These are phyloP conservation scores for Agapornis roseicollis DNA, from an alignment of 2,113 vertebrate species.

Conservation along the genomic window DNA sequence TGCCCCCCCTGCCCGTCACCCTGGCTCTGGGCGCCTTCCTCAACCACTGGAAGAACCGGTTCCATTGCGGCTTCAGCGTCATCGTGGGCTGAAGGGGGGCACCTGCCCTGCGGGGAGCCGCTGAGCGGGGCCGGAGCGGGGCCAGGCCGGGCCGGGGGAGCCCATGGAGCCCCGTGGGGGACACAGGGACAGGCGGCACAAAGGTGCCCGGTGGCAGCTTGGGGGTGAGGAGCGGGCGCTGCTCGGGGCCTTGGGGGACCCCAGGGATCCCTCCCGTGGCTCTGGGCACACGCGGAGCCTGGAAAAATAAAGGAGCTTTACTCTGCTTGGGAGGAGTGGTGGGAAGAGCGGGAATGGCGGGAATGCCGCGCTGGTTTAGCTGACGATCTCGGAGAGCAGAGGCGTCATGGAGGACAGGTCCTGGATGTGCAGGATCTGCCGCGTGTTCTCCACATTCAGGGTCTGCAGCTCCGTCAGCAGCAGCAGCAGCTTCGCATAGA, in stretches of 20 bases:
- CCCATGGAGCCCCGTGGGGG: background rate
- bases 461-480: conserved; percentile 71
- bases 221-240: background rate
- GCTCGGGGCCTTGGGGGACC: background rate
- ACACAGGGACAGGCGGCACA: background rate
- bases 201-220: background rate
- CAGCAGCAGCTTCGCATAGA: conserved; percentile 73
- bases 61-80: conserved; percentile 92
- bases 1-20: conserved; percentile 89
- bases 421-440: conserved; percentile 71
- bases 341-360: background rate
- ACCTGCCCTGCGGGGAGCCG: background rate
- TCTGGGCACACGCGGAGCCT: background rate
- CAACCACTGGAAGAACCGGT: conserved; percentile 90
- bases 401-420: conserved; percentile 67
- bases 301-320: conserved; percentile 57
- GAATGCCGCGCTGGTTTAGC: conserved; percentile 1
- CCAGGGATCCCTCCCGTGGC: background rate
- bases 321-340: background rate
- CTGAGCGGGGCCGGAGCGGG: rapidly evolving
- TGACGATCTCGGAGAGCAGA: conserved; percentile 72
- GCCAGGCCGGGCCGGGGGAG: background rate
- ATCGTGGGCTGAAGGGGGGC: conserved; percentile 83
- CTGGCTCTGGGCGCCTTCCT: conserved; percentile 94
- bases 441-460: conserved; percentile 44